phyloP scores from a whole-genome alignment of 2,113 vertebrate genomes.

The Cyanocitta stelleri region DNA sequence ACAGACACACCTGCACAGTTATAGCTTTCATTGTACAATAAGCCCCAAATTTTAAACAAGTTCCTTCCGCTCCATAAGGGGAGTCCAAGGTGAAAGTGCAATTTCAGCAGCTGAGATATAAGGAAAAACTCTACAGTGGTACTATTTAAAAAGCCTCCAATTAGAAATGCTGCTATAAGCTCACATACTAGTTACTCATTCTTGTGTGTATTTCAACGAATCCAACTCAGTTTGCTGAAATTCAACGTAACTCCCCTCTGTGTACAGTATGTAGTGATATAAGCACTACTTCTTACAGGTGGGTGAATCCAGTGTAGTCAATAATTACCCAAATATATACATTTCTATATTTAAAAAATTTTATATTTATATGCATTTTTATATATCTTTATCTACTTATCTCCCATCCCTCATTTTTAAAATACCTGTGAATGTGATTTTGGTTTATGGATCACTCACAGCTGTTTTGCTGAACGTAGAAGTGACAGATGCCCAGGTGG shows the following conservation, averaged over 20 bases:
- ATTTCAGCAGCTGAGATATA: background rate
- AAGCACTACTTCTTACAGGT: background rate
- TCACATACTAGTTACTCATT: background rate
- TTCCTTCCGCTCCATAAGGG: background rate
- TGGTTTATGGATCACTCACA: background rate
- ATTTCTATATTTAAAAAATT: background rate
- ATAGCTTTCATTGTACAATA: background rate
- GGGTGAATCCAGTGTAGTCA: background rate
- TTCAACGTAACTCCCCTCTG: background rate
- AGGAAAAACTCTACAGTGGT: background rate
- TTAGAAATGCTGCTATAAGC: background rate
- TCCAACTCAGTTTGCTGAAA: background rate
- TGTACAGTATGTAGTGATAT: background rate
- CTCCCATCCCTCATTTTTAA: background rate
- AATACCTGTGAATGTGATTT: background rate
- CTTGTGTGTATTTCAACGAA: background rate
- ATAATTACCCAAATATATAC: background rate
- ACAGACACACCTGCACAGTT: background rate
- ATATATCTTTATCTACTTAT: background rate
- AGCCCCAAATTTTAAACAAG: background rate
- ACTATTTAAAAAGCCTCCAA: background rate
- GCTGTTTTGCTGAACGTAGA: background rate
- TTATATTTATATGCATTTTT: background rate
- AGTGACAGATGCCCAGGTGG: background rate
- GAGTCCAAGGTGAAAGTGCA: background rate